phyloP scores from a whole-genome alignment of 2,113 vertebrate genomes.

The Ornithorhynchus anatinus region DNA sequence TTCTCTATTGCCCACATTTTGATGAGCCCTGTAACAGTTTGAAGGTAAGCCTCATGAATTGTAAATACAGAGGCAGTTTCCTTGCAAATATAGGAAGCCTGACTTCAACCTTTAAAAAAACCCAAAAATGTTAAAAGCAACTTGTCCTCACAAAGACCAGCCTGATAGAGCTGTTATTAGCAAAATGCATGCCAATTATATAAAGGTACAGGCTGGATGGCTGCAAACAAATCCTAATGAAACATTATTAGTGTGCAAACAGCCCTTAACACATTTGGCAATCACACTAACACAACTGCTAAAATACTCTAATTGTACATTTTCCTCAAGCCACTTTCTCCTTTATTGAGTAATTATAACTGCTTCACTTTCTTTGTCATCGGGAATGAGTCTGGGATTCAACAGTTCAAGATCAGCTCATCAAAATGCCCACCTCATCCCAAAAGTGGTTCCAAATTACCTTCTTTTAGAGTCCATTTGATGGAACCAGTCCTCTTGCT shows the following conservation, averaged over 20 bases:
- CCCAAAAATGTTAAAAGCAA: not conserved
- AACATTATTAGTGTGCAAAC: not conserved
- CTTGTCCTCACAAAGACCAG: slow-evolving; percentile 20
- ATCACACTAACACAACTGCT: not conserved
- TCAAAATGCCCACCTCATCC: not conserved
- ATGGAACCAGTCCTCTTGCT: slow-evolving; percentile 94
- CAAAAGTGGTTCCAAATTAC: slow-evolving; percentile 66
- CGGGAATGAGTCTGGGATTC: too few species aligned
- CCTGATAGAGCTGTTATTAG: slow-evolving; percentile 7
- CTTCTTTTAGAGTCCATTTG: slow-evolving; percentile 99
- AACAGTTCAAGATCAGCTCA: not conserved
- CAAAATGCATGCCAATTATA: slow-evolving; percentile 16
- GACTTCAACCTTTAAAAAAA: slow-evolving; percentile 23
- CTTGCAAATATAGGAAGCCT: slow-evolving; percentile 23
- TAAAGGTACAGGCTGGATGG: not conserved
- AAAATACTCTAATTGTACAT: not conserved
- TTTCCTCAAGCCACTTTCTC: not conserved
- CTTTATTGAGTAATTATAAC: not conserved
- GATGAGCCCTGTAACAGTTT: slow-evolving; percentile 4
- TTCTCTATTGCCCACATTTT: not conserved
- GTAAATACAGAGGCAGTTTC: not conserved
- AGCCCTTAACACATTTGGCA: not conserved
- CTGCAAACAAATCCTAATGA: not conserved
- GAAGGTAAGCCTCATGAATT: too few species aligned
- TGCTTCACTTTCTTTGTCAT: not conserved